Conservation (phyloP, 2,113 vertebrate species). For the Stigmatopora argus region DNA sequence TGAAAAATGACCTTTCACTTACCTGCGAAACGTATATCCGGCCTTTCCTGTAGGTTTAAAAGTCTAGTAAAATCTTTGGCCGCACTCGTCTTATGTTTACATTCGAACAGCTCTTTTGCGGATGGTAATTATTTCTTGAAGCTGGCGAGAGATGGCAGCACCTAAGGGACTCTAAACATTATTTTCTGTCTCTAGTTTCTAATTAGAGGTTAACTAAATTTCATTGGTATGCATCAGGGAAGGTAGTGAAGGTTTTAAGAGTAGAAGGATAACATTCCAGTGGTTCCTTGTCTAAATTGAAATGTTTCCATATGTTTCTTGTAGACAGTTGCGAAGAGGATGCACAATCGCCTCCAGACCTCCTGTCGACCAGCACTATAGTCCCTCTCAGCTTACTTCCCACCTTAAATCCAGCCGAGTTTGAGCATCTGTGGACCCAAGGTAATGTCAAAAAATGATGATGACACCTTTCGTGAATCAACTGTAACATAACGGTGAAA, state of each 20-base stretch:
- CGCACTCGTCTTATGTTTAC: no score
- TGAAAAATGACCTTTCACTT: no score
- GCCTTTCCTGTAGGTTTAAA: no score
- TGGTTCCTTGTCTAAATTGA: neutral
- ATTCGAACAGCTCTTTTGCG: no score
- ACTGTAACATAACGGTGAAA: neutral
- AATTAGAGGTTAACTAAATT: no score
- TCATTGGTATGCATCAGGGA: no score
- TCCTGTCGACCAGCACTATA: neutral
- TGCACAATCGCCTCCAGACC: constrained; percentile 8
- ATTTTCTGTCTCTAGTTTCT: no score
- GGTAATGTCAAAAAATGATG: neutral
- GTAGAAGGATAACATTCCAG: neutral
- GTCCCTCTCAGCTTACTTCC: constrained; percentile 42
- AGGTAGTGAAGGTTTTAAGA: neutral
- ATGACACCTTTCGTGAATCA: neutral
- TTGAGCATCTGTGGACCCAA: constrained; percentile 54
- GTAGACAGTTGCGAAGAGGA: neutral
- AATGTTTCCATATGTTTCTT: neutral
- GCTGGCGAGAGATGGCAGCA: no score
- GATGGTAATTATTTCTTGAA: no score
- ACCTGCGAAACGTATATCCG: no score
- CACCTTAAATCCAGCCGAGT: constrained; percentile 51
- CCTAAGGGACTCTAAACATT: no score
- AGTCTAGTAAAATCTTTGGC: no score